Conservation (phyloP, 2,888 invertebrate species). For the Galerucella calmariensis region DNA sequence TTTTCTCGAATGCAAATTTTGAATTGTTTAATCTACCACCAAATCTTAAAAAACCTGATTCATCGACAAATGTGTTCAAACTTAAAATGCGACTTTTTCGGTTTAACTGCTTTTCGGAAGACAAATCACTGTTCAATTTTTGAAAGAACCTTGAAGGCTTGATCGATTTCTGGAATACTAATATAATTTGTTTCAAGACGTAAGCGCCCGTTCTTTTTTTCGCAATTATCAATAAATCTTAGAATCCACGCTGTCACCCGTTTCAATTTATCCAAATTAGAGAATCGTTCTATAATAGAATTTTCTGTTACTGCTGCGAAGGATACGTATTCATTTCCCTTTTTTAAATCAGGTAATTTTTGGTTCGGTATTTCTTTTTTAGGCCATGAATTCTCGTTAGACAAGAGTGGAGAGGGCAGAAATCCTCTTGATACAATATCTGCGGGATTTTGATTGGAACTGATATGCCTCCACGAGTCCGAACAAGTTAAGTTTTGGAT, state of each 20-base stretch:
- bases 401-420: neutral
- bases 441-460: neutral
- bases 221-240: too few relatives aligned
- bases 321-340: neutral
- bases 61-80: neutral
- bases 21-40: slow-evolving; percentile 16
- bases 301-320: too few relatives aligned
- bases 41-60: slow-evolving; percentile 5
- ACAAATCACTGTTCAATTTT: too few relatives aligned
- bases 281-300: too few relatives aligned
- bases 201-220: too few relatives aligned
- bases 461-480: neutral
- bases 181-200: too few relatives aligned
- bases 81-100: neutral
- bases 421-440: neutral
- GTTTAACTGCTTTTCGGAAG: neutral
- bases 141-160: too few relatives aligned
- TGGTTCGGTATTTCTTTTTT: neutral
- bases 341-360: neutral
- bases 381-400: neutral
- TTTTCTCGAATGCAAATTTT: slow-evolving; percentile 9
- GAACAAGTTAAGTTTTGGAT: neutral
- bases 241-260: too few relatives aligned
- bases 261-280: too few relatives aligned
- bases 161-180: too few relatives aligned